These are phyloP conservation scores for Sebastes itinus DNA, from an alignment of 2,797 vertebrate species.

Conservation along the genomic window DNA sequence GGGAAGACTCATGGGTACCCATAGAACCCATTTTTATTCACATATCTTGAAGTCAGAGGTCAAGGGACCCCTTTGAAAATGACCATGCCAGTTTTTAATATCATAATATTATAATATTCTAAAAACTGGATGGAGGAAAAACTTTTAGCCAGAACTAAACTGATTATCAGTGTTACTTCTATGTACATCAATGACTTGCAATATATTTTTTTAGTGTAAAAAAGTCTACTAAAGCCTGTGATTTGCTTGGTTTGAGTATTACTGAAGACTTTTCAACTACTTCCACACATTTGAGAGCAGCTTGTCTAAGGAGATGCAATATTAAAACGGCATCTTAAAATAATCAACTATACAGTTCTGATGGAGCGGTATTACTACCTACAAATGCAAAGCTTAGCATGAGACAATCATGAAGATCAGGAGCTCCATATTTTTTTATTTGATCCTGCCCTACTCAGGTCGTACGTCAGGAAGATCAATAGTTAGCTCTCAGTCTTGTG, in stretches of 20 bases:
- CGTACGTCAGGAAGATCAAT: conserved; percentile 36
- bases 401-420: not conserved
- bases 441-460: not conserved
- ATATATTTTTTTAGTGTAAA: not conserved
- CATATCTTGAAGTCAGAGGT: too few species aligned
- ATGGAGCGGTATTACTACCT: not conserved
- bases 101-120: not conserved
- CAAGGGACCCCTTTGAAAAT: too few species aligned
- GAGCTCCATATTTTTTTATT: not conserved
- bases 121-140: not conserved
- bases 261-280: not conserved
- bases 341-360: not conserved
- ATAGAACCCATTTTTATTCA: too few species aligned
- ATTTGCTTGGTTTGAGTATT: not conserved
- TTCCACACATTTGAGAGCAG: not conserved
- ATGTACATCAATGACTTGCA: not conserved
- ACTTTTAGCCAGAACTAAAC: not conserved
- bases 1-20: too few species aligned
- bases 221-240: not conserved
- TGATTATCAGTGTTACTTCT: not conserved
- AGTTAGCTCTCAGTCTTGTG: conserved; percentile 62
- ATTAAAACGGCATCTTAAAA: not conserved
- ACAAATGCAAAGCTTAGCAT: not conserved
- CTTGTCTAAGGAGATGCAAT: not conserved
- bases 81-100: not conserved